Evolutionary conservation across 2,113 vertebrate genomes (phyloP).

Genomic region (Balaenoptera acutorostrata): DNA sequence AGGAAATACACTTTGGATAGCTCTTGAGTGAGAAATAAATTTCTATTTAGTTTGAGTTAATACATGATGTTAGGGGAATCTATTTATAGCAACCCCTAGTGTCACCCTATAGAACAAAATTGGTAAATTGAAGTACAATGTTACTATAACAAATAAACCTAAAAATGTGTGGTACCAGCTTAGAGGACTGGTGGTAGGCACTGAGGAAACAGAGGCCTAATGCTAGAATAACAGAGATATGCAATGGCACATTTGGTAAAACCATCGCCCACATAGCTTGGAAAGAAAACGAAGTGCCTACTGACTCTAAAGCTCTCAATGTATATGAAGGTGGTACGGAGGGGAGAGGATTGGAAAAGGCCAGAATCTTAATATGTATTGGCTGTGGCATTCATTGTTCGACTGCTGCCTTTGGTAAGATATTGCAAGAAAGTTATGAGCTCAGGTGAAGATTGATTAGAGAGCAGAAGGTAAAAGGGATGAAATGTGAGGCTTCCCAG

Average conservation of each 20-base stretch:
- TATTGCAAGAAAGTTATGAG: not conserved
- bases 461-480: not conserved
- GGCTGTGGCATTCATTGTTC: not conserved
- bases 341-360: not conserved
- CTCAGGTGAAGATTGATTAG: not conserved
- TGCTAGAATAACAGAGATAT: not conserved
- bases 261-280: not conserved
- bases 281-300: not conserved
- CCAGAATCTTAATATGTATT: not conserved
- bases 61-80: not conserved
- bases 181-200: not conserved
- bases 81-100: not conserved
- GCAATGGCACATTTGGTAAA: not conserved
- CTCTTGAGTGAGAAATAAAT: not conserved
- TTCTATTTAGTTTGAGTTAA: not conserved
- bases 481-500: not conserved
- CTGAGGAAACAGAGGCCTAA: not conserved
- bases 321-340: too few species aligned
- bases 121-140: not conserved
- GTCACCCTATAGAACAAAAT: not conserved
- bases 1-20: not conserved
- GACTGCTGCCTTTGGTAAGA: not conserved
- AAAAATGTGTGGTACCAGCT: not conserved
- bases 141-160: not conserved
- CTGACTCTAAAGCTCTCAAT: not conserved